Percentiles rank a stretch among this genome's conserved stretches.
phyloP scores from a whole-genome alignment of 1,140 invertebrate species.

The Alviniconcha marisindica region DNA sequence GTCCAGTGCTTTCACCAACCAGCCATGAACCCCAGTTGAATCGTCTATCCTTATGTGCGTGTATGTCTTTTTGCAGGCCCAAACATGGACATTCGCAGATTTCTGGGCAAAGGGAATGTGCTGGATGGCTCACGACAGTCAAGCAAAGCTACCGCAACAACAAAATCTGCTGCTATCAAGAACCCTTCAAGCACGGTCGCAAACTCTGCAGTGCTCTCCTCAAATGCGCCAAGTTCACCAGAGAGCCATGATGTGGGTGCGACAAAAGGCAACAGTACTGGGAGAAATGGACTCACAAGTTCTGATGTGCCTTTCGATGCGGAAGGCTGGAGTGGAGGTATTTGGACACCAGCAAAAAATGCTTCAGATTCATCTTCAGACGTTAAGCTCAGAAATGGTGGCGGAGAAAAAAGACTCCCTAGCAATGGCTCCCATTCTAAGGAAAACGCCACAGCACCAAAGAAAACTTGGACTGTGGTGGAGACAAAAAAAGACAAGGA shows the following conservation, averaged over 20 bases:
- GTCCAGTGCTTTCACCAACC: too few relatives aligned
- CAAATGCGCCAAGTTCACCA: too few relatives aligned
- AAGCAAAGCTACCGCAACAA: neutral
- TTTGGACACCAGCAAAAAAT: conserved; percentile 4
- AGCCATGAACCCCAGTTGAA: too few relatives aligned
- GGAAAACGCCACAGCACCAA: neutral
- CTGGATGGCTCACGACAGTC: neutral
- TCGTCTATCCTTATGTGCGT: too few relatives aligned
- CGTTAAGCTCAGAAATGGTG: neutral
- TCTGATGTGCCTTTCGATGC: neutral
- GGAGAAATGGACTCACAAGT: too few relatives aligned
- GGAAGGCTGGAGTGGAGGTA: neutral
- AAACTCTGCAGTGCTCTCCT: neutral
- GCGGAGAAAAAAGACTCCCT: neutral
- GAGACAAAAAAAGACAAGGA: conserved; percentile 8
- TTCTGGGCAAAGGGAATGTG: neutral
- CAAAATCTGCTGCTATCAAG: neutral
- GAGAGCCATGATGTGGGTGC: too few relatives aligned
- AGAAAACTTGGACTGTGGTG: conserved; percentile 19
- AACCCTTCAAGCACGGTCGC: neutral
- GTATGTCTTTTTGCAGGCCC: conserved; percentile 8
- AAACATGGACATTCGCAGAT: conserved; percentile 22
- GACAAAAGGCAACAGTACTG: too few relatives aligned
- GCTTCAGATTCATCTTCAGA: neutral
- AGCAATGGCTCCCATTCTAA: neutral